Conservation (phyloP, 2,888 invertebrate species). For the Ceratothoa steindachneri region DNA sequence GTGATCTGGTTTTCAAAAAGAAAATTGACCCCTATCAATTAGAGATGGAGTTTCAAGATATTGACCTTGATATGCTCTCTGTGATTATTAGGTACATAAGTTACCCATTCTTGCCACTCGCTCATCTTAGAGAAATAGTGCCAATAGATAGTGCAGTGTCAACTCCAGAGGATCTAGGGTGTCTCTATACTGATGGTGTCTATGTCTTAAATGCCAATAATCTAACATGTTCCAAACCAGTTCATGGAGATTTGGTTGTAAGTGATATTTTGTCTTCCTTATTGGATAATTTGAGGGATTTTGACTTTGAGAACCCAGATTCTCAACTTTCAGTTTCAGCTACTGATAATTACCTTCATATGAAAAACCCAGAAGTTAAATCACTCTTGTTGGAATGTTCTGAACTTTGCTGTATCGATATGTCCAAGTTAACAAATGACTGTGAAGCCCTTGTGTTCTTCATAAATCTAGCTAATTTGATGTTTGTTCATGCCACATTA, state of each 20-base stretch:
- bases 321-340: conserved; percentile 16
- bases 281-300: conserved; percentile 22
- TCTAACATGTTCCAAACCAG: conserved; percentile 6
- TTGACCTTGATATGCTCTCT: conserved; percentile 24
- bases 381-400: not conserved
- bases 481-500: conserved; percentile 34
- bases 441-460: conserved; percentile 30
- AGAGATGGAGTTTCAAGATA: conserved; percentile 20
- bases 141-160: not conserved
- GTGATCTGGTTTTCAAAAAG: conserved; percentile 29
- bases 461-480: conserved; percentile 33
- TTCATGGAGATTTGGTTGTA: conserved; percentile 33
- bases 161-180: not conserved
- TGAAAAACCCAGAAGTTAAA: not conserved
- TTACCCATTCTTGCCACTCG: not conserved
- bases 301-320: conserved; percentile 15
- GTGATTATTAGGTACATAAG: conserved; percentile 36
- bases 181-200: not conserved
- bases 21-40: conserved; percentile 27
- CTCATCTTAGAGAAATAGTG: conserved; percentile 12
- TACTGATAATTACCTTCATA: conserved; percentile 17
- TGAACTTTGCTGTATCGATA: conserved; percentile 6
- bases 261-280: conserved; percentile 21
- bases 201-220: conserved; percentile 23
- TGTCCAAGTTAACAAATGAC: conserved; percentile 23